Percentiles rank a stretch among this genome's conserved stretches.
These are phyloP conservation scores for Rutilus rutilus DNA, from an alignment of 2,113 vertebrate species.

Conservation along the genomic window DNA sequence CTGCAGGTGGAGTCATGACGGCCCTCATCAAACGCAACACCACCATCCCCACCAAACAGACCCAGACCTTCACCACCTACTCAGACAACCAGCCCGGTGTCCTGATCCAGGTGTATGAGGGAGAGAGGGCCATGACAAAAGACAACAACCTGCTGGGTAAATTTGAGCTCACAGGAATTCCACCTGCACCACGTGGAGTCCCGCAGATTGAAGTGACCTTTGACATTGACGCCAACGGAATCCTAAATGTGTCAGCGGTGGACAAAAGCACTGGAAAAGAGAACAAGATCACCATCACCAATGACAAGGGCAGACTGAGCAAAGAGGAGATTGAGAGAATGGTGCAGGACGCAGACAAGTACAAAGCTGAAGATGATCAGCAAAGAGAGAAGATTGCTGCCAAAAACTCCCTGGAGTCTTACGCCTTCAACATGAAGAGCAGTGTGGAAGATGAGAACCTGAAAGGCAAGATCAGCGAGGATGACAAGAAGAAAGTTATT, in stretches of 20 bases:
- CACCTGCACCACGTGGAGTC: conserved; percentile 49
- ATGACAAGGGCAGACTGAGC: conserved; percentile 49
- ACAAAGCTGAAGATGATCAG: conserved; percentile 24
- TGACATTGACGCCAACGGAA: conserved; percentile 40
- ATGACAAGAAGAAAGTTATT: conserved; percentile 29
- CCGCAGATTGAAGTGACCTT: conserved; percentile 48
- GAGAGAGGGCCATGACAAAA: conserved; percentile 50
- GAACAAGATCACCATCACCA: conserved; percentile 52
- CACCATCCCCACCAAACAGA: conserved; percentile 34
- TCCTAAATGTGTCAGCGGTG: conserved; percentile 43
- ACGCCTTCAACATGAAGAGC: conserved; percentile 36
- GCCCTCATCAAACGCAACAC: conserved; percentile 27
- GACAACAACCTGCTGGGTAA: conserved; percentile 54
- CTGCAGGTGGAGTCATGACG: conserved; percentile 21
- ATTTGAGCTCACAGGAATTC: conserved; percentile 49
- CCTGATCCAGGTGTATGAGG: conserved; percentile 47
- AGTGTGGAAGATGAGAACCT: conserved; percentile 35
- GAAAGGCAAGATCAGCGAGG: conserved; percentile 32
- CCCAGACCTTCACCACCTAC: conserved; percentile 26
- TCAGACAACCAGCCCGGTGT: conserved; percentile 30
- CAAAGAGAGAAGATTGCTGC: conserved; percentile 32
- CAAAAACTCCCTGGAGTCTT: conserved; percentile 31
- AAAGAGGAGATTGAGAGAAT: conserved; percentile 30
- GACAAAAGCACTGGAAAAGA: conserved; percentile 37
- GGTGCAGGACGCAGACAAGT: conserved; percentile 31